Base-by-base conservation (phyloP, 2,113 vertebrate species). In the Tringa solitaria region DNA sequence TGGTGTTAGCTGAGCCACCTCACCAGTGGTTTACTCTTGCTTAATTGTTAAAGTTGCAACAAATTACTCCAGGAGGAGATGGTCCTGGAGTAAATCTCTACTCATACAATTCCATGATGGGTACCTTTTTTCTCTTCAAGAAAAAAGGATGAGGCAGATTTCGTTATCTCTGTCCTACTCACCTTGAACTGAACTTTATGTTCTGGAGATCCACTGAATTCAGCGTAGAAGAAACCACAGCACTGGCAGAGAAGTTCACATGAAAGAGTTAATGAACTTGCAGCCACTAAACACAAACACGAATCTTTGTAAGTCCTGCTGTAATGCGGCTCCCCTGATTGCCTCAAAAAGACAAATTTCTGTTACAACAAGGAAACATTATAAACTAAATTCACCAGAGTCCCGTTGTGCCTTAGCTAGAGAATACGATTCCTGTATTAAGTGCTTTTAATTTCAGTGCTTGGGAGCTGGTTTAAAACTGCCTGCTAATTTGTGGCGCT, bases 401-500 rank as follows among this genome's bases (percentile, higher is more conserved):
- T 89, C 84, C 87, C 84, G 74, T 96, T 96, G 89, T 90, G 93
- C 79, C 84, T 91, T 82, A 96, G 93, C 88, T 95, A 95, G 92
- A 96, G 92, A 96, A 95, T 95, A 97, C 64, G 87, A 95, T 95
- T 96, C 95, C 94, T 97, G 85, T 95, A 96, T 97, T 97, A 97
- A 96, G 93, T 92, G 87, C 95, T 96, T 97, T 97, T 96, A 97
- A 97, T 97, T 96, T 96, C 94, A 60, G 87, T 84, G 96, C 91
- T 82, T 96, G 89, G 85, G 91, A 96, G 93, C 84, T 85, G 87
- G 81, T 95, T 97, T 96, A 93, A 95, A 94, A 83, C 89, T 5
- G 8, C 84, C 89, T 94, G 85, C 93, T 96, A 90, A 94, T 95
- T 97, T 97, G 95, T 12, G 1, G 85, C 0, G 3, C 89, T 81